Conservation (phyloP, 2,113 vertebrate species). For the Paradoxurus hermaphroditus region DNA sequence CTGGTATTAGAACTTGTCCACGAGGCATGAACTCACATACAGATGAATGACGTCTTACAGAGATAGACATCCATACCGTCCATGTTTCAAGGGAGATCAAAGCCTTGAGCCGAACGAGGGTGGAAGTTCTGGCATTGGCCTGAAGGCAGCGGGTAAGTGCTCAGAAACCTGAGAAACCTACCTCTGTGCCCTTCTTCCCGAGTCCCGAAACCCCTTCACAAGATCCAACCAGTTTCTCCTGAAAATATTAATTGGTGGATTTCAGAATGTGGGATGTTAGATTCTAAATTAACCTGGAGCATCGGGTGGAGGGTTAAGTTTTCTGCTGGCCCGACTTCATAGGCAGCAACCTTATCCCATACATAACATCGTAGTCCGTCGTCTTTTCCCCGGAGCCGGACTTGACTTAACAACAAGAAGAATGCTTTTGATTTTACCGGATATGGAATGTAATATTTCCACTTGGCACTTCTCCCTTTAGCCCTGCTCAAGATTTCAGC, state of each 20-base stretch:
- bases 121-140: neutral
- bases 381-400: neutral
- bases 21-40: neutral
- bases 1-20: neutral
- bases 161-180: neutral
- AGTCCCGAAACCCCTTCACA: neutral
- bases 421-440: conserved; percentile 7
- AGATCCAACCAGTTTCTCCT: neutral
- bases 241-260: neutral
- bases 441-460: neutral
- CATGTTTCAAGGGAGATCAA: neutral
- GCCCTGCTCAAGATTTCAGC: conserved; percentile 47
- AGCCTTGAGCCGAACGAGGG: neutral
- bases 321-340: neutral
- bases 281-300: neutral
- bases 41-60: neutral
- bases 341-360: neutral
- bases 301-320: neutral
- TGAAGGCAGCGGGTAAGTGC: neutral
- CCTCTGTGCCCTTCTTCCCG: neutral
- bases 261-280: neutral
- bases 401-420: conserved; percentile 28
- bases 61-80: neutral
- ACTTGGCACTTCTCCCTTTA: conserved; percentile 29
- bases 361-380: neutral